Evolutionary conservation across 2,113 vertebrate species (phyloP), one percentile per base, ranked within the genome.

Genomic region (Myiozetetes cayanensis): DNA sequence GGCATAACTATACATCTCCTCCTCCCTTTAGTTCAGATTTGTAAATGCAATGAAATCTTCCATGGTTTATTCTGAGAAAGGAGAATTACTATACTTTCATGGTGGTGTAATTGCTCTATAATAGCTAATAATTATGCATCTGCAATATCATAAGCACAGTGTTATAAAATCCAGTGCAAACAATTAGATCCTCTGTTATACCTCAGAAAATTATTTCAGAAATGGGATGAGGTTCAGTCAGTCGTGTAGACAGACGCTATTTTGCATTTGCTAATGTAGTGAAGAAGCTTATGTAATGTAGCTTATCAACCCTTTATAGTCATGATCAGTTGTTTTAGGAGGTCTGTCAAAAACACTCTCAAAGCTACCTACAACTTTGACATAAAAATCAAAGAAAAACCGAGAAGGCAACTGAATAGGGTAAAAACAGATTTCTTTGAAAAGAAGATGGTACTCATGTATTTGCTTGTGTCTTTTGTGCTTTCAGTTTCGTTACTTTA

Each of bases 81-180:
- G 52, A 84, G 76, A 86, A 95, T 95, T 68, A 39, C 52, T 84
- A 1, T 59, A 31, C 30, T 79, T 77, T 53, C 75, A 89, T 79
- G 70, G 65, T 67, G 28, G 35, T 68, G 49, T 79, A 94, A 93
- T 95, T 92, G 65, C 59, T 93, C 47, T 62, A 3, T 78, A 92
- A 93, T 62, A 90, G 77, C 86, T 95, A 93, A 94, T 88, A 96
- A 94, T 84, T 56, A 74, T 88, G 35, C 55, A 80, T 90, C 83
- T 84, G 94, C 65, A 78, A 25, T 87, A 82, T 93, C 73, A 71
- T 87, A 84, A 75, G 73, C 46, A 46, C 35, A 30, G 44, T 18
- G 37, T 65, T 89, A 68, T 77, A 77, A 95, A 96, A 90, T 53
- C 31, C 72, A 93, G 50, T 46, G 70, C 83, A 90, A 95, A 79